These are phyloP conservation scores for Aleiodes alternator DNA, from an alignment of 2,888 invertebrate species.

Conservation along the genomic window DNA sequence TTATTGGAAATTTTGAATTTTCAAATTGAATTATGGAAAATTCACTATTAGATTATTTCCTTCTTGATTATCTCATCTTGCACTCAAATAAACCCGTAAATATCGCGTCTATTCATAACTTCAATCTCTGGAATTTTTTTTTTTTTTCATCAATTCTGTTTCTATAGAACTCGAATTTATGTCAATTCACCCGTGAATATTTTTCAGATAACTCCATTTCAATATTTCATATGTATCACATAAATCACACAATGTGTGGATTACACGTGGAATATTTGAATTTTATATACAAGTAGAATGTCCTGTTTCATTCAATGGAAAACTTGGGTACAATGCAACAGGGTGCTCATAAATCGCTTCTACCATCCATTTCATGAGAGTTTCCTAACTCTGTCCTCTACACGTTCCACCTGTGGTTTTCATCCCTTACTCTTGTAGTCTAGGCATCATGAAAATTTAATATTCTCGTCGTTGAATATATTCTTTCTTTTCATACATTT, in stretches of 20 bases:
- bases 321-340: slow-evolving; percentile 35
- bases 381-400: not conserved
- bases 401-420: not conserved
- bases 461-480: slow-evolving; percentile 13
- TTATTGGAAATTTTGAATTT: too few relatives aligned
- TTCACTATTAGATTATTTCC: too few relatives aligned
- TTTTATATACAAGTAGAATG: slow-evolving; percentile 7
- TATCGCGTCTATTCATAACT: too few relatives aligned
- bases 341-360: slow-evolving; percentile 40
- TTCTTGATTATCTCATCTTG: too few relatives aligned
- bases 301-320: slow-evolving; percentile 10
- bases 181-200: too few relatives aligned
- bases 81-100: too few relatives aligned
- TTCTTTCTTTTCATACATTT: not conserved
- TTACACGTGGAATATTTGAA: not conserved
- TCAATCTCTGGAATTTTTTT: too few relatives aligned
- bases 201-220: too few relatives aligned
- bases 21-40: too few relatives aligned
- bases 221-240: too few relatives aligned
- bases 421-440: not conserved
- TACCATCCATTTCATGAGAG: slow-evolving; percentile 19
- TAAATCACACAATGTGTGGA: not conserved
- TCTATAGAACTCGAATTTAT: too few relatives aligned
- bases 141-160: too few relatives aligned
- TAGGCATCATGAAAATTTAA: slow-evolving; percentile 10